phyloP scores from a whole-genome alignment of 2,888 invertebrate species.

The Coremacera marginata region DNA sequence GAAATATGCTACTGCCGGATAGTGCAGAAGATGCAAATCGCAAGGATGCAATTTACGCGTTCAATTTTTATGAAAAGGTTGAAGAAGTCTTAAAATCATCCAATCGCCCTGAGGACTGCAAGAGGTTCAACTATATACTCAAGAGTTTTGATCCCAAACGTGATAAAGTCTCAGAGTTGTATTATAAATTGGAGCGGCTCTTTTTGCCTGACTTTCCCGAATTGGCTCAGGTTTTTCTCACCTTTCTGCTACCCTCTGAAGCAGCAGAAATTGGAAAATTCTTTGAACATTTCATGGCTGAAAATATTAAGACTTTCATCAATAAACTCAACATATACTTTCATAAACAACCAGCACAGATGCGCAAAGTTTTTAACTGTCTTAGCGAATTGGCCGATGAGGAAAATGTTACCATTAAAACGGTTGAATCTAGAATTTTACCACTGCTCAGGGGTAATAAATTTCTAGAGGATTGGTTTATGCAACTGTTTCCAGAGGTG shows the following conservation, averaged over 20 bases:
- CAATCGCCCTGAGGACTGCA: constrained; percentile 71
- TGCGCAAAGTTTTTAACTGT: constrained; percentile 67
- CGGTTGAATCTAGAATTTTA: constrained; percentile 78
- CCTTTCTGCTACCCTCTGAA: constrained; percentile 86
- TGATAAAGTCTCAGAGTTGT: constrained; percentile 76
- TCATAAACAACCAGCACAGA: constrained; percentile 68
- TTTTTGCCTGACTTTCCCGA: constrained; percentile 79
- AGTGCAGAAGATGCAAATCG: constrained; percentile 64
- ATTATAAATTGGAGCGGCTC: constrained; percentile 72
- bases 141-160: constrained; percentile 75
- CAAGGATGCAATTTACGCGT: constrained; percentile 68
- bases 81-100: constrained; percentile 71
- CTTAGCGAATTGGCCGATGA: constrained; percentile 71
- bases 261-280: constrained; percentile 84
- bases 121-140: constrained; percentile 77
- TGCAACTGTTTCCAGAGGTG: constrained; percentile 82
- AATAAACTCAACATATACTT: constrained; percentile 77
- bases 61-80: constrained; percentile 70
- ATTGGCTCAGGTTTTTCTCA: constrained; percentile 84
- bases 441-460: constrained; percentile 86
- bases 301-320: too few relatives aligned
- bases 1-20: constrained; percentile 65
- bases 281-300: constrained; percentile 82
- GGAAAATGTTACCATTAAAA: constrained; percentile 73
- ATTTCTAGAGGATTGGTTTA: constrained; percentile 83